Base-by-base conservation (phyloP, 2,113 vertebrate species). In the Eretmochelys imbricata region DNA sequence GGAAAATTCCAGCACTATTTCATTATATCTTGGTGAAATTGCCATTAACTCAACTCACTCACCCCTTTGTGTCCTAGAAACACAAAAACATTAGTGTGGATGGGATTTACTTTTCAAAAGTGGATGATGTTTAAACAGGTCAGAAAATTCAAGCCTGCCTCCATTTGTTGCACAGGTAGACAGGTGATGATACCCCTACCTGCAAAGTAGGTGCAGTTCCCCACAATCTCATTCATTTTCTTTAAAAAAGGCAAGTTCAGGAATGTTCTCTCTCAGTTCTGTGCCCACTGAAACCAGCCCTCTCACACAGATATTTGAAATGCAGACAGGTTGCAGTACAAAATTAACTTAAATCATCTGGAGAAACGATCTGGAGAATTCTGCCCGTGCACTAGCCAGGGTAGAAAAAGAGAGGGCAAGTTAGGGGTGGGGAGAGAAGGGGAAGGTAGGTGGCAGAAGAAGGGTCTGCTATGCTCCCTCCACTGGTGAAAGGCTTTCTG, bases 341-440 rank as follows among this genome's bases (percentile, higher is more conserved):
- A 51, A 24, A 48, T 22, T 5, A 12, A 72, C 42, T 59, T 88
- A n/a, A 46, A 10, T 78, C 80, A n/a, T 29, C 82, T 22, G 31
- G 65, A 72, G 17, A 72, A 72, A 72, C 17, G 3, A 65, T 65
- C 35, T n/a, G n/a, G 16, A 69, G 65, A 72, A 38, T 72, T 19
- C 7, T 25, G 27, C 57, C 57, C 35, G 31, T 72, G 65, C 22
- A 72, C n/a, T 2, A 72, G 19, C 8, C 19, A 72, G n/a, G 8
- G n/a, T 38, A 72, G n/a, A 38, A 38, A 20, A 72, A 72, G 35
- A 72, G n/a, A 84, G 82, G 91, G 49, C 46, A 93, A 38, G 8
- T 62, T 31, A 84, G 75, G 78, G 31, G 87, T 19, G 48, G 93
- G 79, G 20, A 86, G 17, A 82, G 93, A 82, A 92, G 80, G 10